Evolutionary conservation across 2,113 vertebrate species (phyloP), one percentile per base, ranked within the genome.

Genomic region (Progne subis): DNA sequence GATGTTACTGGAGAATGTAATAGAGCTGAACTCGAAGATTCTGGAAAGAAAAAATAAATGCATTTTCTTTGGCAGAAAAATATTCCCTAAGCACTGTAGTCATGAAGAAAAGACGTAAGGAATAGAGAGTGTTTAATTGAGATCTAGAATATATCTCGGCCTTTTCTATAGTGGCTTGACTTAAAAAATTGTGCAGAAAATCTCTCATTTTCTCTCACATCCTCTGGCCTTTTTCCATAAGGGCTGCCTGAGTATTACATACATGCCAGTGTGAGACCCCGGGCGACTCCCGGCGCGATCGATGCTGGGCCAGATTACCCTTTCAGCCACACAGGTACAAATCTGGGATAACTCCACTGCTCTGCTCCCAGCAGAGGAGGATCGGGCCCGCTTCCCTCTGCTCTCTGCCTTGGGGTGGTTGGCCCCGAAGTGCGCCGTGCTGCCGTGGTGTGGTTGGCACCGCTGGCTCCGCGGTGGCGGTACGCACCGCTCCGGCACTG

Each of bases 391-490:
- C 37, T 80, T 78, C 20, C 34, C 82, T 95, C 55, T 89, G 55
- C 81, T 44, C 91, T 49, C 39, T 52, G 39, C 60, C 83, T 90
- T n/a, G 67, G 94, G 96, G 88, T 96, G 84, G 94, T 74, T 91
- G 92, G 65, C 88, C 85, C 46, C 6, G 46, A 37, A 37, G 37
- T 37, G 37, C 37, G 37, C 37, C 18, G 46, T 12, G 90, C 84
- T 37, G 90, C 63, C 79, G 60, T 34, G 25, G 5, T 18, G 76
- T 81, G 94, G 90, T 64, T 96, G 96, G 91, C 92, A 83, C 80
- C 11, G 82, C 3, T 49, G 14, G 11, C 83, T 92, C 69, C 4
- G 41, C 86, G 75, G 85, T 87, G 29, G 52, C 57, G 57, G 88
- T 16, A 53, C 60, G 90, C 61, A n/a, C n/a, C n/a, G n/a, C n/a